These are phyloP conservation scores for Bombus consobrinus DNA, from an alignment of 1,140 invertebrate species.

Conservation along the genomic window DNA sequence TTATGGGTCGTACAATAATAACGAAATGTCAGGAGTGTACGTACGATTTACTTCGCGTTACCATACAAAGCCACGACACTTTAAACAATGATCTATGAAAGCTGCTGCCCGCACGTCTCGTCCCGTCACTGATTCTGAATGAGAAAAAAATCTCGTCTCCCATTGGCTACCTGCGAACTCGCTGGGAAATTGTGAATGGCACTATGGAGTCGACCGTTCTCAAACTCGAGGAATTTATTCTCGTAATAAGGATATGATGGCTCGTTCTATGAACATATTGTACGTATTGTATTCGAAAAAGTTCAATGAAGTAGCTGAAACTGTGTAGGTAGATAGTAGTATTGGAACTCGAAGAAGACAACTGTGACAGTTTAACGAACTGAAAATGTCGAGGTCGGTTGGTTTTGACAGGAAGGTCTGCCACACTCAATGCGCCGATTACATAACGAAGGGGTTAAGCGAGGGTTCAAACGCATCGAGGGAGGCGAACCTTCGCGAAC, in stretches of 20 bases:
- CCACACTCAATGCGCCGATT: not conserved
- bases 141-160: not conserved
- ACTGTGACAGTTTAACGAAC: not conserved
- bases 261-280: not conserved
- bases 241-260: not conserved
- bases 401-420: not conserved
- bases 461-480: not conserved
- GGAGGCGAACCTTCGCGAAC: not conserved
- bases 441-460: not conserved
- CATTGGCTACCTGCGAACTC: constrained; percentile 41
- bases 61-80: constrained; percentile 60
- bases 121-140: too few relatives aligned
- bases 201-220: constrained; percentile 5
- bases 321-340: not conserved
- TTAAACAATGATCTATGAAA: constrained; percentile 64
- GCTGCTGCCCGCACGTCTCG: constrained; percentile 19
- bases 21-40: constrained; percentile 69
- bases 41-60: constrained; percentile 68
- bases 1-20: constrained; percentile 67
- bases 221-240: constrained; percentile 6
- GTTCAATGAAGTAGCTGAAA: not conserved
- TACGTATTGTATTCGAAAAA: not conserved
- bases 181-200: constrained; percentile 13
- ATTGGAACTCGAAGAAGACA: not conserved
- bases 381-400: constrained; percentile 2